Evolutionary conservation across 2,888 invertebrate species (phyloP), one percentile per base, ranked within the genome.

Genomic region (Dilophus febrilis): DNA sequence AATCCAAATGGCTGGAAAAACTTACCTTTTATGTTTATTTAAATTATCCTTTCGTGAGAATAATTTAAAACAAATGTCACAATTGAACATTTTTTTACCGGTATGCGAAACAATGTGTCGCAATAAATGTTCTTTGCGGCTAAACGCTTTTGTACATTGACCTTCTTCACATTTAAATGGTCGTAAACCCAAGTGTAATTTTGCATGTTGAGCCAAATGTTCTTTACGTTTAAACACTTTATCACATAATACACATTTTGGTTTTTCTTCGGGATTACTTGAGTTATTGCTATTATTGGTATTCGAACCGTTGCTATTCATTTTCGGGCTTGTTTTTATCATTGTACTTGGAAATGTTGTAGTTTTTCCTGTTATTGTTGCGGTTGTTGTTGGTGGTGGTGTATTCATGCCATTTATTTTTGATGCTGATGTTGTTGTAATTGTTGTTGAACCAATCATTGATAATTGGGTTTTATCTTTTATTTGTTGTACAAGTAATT

Each of bases 201-300:
- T 77, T 2, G 72, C 62, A 49, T 77, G 77, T 46, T 77, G 78
- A 42, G 72, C 73, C 1, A 78, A 59, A 51, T 77, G 77, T 50
- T 77, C 78, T 52, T 75, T 72, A 46, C 77, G 65, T 51, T 77
- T 77, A 50, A 78, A 78, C 1, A 66, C 66, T 46, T 75, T 73
- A 6, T 64, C 66, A 51, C 77, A 78, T 13, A 70, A 61, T 30
- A 70, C 69, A 49, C 76, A 77, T 50, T 41, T 34, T 14, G 40
- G 26, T 8, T 36, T 19, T 19, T 31, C 38, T 22, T 33, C 31
- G 7, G 37, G 7, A 17, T n/a, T 8, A 16, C 28, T 27, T 10
- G 6, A 16, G 14, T 26, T 26, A 5, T 28, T 29, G 10, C 13
- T 3, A 6, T 28, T 10, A 22, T 38, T 31, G 16, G 37, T 28